Evolutionary conservation across 2,888 invertebrate species (phyloP), one percentile per base, ranked within the genome.

Genomic region (Sphaerophoria taeniata): DNA sequence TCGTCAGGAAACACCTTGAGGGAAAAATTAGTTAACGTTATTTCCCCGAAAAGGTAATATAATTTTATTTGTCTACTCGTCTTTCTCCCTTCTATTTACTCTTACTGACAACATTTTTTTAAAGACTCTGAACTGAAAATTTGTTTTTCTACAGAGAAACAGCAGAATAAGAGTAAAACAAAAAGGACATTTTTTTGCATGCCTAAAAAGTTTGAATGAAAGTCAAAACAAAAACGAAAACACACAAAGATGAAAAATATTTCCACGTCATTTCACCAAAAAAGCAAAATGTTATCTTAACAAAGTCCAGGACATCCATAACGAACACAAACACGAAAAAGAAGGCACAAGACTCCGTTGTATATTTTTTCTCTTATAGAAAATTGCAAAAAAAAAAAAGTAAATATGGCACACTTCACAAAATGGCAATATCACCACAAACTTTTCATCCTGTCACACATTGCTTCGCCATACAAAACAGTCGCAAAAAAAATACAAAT

Each of bases 281-380:
- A n/a, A 24, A n/a, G n/a, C 58, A 55, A 70, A 63, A 43, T 60
- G 71, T 80, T 84, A 76, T 84, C 84, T 72, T 69, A 76, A 72
- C 75, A 80, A 72, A 84, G 84, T 84, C 80, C 84, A 72, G 80
- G 75, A 80, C 72, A 82, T 82, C 65, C 69, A 80, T 69, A 72
- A 80, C 58, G 58, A 67, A 1, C 53, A 53, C 39, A 53, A 45
- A 11, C 14, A 67, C 11, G 34, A 16, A 2, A 31, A 14, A 43
- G 24, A 47, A 60, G 16, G 16, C 51, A 51, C 7, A 43, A 24
- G 9, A 4, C 31, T 31, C 11, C 31, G 14, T 53, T 43, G 36
- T 51, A 9, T 7, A 33, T 4, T 45, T 31, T 61, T 1, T 14
- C 31, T 16, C 49, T 63, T 14, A n/a, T 6, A 11, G 11, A 7